Percentiles rank a stretch among this genome's conserved stretches.
Conservation (phyloP, 2,797 vertebrate species). For the Hyperoplus lanceolatus region DNA sequence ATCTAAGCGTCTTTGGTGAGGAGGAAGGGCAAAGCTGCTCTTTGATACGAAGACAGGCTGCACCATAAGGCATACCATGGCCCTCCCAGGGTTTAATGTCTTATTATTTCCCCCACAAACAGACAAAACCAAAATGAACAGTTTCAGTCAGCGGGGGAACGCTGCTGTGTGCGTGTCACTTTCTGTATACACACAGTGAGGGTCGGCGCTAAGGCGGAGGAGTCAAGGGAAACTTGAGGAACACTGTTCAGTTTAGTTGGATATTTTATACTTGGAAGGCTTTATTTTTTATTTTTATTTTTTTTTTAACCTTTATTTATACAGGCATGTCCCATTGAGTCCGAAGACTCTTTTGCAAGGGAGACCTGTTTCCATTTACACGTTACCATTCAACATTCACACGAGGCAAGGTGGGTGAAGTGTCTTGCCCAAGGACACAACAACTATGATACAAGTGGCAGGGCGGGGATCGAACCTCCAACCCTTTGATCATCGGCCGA, state of each 20-base stretch:
- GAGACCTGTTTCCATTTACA: too few species aligned
- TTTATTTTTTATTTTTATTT: too few species aligned
- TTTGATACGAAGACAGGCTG: slow-evolving; percentile 55
- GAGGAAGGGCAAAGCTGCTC: slow-evolving; percentile 71
- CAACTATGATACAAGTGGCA: too few species aligned
- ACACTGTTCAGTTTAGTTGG: slow-evolving; percentile 43
- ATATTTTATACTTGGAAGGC: slow-evolving; percentile 22
- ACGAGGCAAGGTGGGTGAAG: too few species aligned
- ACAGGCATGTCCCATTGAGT: too few species aligned
- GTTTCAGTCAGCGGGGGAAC: slow-evolving; percentile 69
- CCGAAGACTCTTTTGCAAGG: too few species aligned
- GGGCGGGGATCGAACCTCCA: too few species aligned
- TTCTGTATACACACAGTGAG: slow-evolving; percentile 40
- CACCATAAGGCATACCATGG: slow-evolving; percentile 66
- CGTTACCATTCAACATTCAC: too few species aligned
- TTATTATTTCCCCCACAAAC: slow-evolving; percentile 76
- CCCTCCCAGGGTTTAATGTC: slow-evolving; percentile 81
- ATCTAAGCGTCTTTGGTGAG: slow-evolving; percentile 71
- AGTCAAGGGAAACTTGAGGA: slow-evolving; percentile 21
- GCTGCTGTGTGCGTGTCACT: slow-evolving; percentile 66
- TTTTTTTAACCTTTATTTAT: too few species aligned
- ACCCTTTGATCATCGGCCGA: too few species aligned
- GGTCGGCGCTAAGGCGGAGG: slow-evolving; percentile 32
- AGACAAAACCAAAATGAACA: slow-evolving; percentile 68
- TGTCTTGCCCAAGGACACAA: too few species aligned